Percentiles rank a stretch among this genome's conserved stretches.
Conservation (phyloP, 2,113 vertebrate species). For the Chaetorhynchus papuensis region DNA sequence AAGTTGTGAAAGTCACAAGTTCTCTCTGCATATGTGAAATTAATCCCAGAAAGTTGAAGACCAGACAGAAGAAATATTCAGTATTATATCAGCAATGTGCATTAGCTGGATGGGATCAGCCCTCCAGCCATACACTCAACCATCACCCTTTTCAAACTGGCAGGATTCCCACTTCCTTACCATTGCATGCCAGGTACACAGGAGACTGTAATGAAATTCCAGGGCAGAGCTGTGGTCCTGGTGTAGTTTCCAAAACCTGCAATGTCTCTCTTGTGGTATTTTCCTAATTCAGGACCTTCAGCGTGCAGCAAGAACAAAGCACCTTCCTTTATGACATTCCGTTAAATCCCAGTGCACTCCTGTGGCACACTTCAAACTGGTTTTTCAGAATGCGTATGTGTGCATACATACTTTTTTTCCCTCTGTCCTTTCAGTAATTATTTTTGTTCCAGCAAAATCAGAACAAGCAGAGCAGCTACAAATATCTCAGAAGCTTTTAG, state of each 20-base stretch:
- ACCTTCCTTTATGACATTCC: neutral
- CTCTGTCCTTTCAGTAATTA: slow-evolving; percentile 5
- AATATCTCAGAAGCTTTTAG: slow-evolving; percentile 60
- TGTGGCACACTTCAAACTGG: neutral
- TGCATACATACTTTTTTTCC: neutral
- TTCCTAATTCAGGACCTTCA: neutral
- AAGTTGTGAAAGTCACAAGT: neutral
- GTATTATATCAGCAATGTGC: neutral
- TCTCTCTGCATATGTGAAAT: neutral
- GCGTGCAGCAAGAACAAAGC: neutral
- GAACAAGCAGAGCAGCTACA: slow-evolving; percentile 44
- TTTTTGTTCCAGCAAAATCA: slow-evolving; percentile 48
- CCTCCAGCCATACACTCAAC: neutral
- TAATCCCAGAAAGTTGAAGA: neutral
- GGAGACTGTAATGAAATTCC: neutral
- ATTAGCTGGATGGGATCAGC: neutral
- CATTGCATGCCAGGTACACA: neutral
- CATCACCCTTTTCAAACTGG: neutral
- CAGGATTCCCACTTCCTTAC: neutral
- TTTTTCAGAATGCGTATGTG: neutral
- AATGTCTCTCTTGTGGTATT: neutral
- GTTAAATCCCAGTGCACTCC: neutral
- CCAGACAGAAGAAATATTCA: neutral
- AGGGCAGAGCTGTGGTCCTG: neutral
- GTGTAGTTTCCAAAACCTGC: neutral